These are phyloP conservation scores for Zonotrichia leucophrys DNA, from an alignment of 2,113 vertebrate genomes.

Conservation along the genomic window DNA sequence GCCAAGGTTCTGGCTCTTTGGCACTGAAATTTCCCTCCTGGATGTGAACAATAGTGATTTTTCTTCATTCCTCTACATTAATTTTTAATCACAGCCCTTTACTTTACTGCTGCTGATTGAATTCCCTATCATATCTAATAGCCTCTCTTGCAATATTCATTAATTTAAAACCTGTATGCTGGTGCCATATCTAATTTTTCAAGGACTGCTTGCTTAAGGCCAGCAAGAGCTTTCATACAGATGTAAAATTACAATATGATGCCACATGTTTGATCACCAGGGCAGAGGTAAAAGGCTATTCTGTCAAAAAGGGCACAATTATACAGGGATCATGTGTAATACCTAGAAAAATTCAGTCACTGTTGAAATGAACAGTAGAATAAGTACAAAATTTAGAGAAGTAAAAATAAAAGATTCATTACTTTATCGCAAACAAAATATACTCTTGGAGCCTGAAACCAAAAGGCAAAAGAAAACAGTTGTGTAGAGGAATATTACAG, in stretches of 20 bases:
- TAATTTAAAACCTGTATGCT: constrained; percentile 70
- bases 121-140: constrained; percentile 67
- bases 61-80: constrained; percentile 67
- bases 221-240: constrained; percentile 31
- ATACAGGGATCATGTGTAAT: background rate
- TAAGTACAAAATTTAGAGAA: background rate
- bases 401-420: background rate
- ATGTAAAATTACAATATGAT: constrained; percentile 24
- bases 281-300: constrained; percentile 16
- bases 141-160: constrained; percentile 70
- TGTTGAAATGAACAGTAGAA: background rate
- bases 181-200: constrained; percentile 68
- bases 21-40: constrained; percentile 38
- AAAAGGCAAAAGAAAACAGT: background rate
- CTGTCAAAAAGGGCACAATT: background rate
- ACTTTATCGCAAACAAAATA: background rate
- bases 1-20: constrained; percentile 7
- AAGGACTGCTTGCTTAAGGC: constrained; percentile 61
- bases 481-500: constrained; percentile 10
- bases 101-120: constrained; percentile 69
- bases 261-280: constrained; percentile 39
- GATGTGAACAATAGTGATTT: constrained; percentile 60
- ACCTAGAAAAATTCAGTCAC: background rate
- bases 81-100: constrained; percentile 76
- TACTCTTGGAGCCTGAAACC: background rate